phyloP scores from a whole-genome alignment of 2,797 vertebrate species.

The Xenops minutus region DNA sequence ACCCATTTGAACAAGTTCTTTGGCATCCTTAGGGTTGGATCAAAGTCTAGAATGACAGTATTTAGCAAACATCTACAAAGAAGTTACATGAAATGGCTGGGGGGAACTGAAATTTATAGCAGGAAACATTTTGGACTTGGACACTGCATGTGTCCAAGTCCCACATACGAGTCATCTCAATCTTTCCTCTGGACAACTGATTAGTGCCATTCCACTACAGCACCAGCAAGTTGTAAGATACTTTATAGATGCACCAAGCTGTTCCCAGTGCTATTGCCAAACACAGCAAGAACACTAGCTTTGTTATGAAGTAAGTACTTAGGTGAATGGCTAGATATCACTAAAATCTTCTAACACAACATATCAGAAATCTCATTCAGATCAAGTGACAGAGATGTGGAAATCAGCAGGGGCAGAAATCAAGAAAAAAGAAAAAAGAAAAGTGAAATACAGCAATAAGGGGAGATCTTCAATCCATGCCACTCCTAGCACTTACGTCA shows the following conservation, averaged over 20 bases:
- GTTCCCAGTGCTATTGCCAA: neutral
- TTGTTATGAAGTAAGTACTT: conserved; percentile 9
- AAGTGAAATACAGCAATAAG: neutral
- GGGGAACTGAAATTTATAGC: neutral
- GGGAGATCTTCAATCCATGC: neutral
- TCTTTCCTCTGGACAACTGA: neutral
- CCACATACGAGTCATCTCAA: neutral
- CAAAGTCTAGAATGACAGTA: neutral
- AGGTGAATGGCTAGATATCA: neutral
- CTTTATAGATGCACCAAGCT: neutral
- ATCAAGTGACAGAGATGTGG: neutral
- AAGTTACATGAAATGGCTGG: neutral
- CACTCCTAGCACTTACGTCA: neutral
- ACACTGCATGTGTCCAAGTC: neutral
- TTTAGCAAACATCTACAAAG: neutral
- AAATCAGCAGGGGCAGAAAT: neutral
- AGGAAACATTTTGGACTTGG: neutral
- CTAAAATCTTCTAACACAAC: neutral
- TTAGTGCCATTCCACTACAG: neutral
- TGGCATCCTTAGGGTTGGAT: neutral
- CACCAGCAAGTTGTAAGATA: neutral
- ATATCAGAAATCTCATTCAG: neutral
- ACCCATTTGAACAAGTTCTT: neutral
- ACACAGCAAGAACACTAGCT: conserved; percentile 11
- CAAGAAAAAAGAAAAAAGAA: neutral